Evolutionary conservation across 2,888 invertebrate genomes (phyloP).

Genomic region (Steinernema carpocapsae): DNA sequence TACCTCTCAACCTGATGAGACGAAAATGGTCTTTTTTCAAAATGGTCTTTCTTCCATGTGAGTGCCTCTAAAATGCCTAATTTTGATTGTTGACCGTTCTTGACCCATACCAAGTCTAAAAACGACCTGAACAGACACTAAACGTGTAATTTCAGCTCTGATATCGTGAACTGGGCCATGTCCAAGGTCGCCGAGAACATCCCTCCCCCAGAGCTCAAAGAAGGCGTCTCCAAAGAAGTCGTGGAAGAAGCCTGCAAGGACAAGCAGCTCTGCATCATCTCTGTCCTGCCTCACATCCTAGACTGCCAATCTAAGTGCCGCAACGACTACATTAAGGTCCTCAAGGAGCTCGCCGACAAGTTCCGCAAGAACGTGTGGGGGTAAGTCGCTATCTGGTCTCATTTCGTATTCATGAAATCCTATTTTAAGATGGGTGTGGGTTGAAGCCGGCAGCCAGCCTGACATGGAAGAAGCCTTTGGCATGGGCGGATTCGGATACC

Average conservation of each 20-base stretch:
- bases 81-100: too few species aligned
- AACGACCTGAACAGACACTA: too few species aligned
- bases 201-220: conserved; percentile 84
- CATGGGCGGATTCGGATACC: conserved; percentile 97
- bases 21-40: too few species aligned
- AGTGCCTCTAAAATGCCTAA: too few species aligned
- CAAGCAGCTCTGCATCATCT: conserved; percentile 84
- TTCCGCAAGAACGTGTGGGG: conserved; percentile 95
- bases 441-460: conserved; percentile 85
- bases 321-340: conserved; percentile 80
- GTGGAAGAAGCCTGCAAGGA: conserved; percentile 82
- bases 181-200: conserved; percentile 78
- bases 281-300: conserved; percentile 89
- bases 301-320: conserved; percentile 93
- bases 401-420: neutral
- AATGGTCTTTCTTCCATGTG: too few species aligned
- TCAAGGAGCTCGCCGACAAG: conserved; percentile 82
- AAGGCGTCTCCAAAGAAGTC: conserved; percentile 74
- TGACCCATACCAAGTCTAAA: too few species aligned
- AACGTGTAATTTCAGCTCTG: conserved; percentile 69
- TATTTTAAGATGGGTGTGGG: conserved; percentile 82
- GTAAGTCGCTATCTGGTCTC: conserved; percentile 71
- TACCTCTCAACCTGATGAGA: too few species aligned
- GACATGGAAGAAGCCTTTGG: conserved; percentile 86
- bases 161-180: conserved; percentile 86